Evolutionary conservation across 2,888 invertebrate species (phyloP).

Genomic region (Drosophila lacicola): DNA sequence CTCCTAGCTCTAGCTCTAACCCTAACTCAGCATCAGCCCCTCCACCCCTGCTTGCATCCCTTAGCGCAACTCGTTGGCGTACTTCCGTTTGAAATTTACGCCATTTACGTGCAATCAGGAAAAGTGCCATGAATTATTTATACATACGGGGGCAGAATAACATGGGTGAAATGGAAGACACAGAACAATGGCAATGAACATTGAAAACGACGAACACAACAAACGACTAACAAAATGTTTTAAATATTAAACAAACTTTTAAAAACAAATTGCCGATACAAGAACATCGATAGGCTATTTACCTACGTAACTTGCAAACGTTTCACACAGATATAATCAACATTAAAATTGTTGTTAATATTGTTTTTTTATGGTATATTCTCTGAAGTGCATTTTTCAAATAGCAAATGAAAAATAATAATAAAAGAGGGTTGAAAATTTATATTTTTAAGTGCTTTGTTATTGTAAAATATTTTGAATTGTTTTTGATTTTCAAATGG

Average conservation of each 20-base stretch:
- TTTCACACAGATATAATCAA: background rate
- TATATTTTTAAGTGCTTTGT: background rate
- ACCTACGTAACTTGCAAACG: background rate
- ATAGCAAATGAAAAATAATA: background rate
- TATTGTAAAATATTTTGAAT: background rate
- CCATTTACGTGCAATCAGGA: slow-evolving; percentile 78
- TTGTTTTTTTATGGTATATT: too few species aligned
- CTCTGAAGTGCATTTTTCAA: background rate
- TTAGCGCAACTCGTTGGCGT: slow-evolving; percentile 39
- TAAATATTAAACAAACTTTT: slow-evolving; percentile 34
- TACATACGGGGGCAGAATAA: slow-evolving; percentile 20
- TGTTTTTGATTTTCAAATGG: background rate
- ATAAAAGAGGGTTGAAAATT: background rate
- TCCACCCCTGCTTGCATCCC: slow-evolving; percentile 3
- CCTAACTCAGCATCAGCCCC: background rate
- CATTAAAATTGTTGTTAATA: too few species aligned
- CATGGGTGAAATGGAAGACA: slow-evolving; percentile 10
- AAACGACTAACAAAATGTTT: slow-evolving; percentile 29
- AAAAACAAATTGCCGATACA: slow-evolving; percentile 13
- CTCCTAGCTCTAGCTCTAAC: slow-evolving; percentile 2
- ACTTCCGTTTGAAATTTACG: slow-evolving; percentile 73
- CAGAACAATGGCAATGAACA: slow-evolving; percentile 40
- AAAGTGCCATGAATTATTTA: slow-evolving; percentile 76
- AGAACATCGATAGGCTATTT: background rate
- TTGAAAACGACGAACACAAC: slow-evolving; percentile 2